A percentile compares a stretch with the other conserved stretches of the same genome.
Evolutionary conservation across 2,113 vertebrate species (phyloP).

Genomic region (Burhinus oedicnemus): DNA sequence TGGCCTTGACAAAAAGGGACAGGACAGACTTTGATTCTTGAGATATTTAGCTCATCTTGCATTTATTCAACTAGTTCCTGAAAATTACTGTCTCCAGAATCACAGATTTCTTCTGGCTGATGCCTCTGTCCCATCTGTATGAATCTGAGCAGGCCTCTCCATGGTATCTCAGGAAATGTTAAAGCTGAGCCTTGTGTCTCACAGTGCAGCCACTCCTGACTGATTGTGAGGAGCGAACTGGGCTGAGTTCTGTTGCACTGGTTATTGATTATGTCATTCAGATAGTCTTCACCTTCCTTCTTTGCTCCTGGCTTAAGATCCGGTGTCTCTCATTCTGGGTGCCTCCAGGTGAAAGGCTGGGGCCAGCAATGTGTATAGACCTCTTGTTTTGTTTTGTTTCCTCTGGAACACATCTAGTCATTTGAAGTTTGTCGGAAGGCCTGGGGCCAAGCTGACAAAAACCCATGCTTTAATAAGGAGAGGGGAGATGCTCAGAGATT

Average conservation of each 20-base stretch:
- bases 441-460: not conserved
- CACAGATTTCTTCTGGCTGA: not conserved
- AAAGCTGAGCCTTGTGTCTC: not conserved
- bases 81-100: not conserved
- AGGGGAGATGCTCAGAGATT: not conserved
- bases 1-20: not conserved
- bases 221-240: not conserved
- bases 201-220: not conserved
- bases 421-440: not conserved
- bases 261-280: not conserved
- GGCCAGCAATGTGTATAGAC: not conserved
- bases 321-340: not conserved
- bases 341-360: not conserved
- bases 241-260: not conserved
- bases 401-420: not conserved
- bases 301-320: not conserved
- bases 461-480: accelerated
- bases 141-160: not conserved
- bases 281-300: not conserved
- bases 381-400: not conserved
- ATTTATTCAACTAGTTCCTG: not conserved
- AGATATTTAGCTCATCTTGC: not conserved
- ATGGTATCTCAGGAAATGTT: not conserved
- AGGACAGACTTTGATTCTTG: not conserved
- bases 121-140: not conserved